A percentile compares a stretch with the other conserved stretches of the same genome.
These are phyloP conservation scores for Antechinus flavipes DNA, from an alignment of 2,113 vertebrate genomes.

Conservation along the genomic window DNA sequence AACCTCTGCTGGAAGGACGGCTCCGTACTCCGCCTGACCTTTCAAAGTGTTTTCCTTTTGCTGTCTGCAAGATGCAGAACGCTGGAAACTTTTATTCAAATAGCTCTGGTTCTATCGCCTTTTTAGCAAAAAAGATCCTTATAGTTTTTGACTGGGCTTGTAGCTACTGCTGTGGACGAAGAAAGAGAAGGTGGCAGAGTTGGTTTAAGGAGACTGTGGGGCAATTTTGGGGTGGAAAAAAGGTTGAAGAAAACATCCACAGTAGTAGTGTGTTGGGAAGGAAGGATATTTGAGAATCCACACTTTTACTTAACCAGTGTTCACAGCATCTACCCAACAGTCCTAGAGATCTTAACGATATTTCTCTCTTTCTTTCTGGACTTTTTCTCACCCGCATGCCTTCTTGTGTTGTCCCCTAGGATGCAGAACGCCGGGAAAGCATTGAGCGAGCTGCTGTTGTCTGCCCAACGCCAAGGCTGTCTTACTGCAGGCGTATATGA, in stretches of 20 bases:
- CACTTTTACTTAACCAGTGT: neutral
- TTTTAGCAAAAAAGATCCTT: neutral
- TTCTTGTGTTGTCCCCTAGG: slow-evolving; percentile 75
- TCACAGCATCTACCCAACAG: neutral
- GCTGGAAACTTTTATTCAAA: neutral
- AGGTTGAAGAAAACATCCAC: neutral
- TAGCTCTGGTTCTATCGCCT: neutral
- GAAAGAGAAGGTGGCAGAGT: neutral
- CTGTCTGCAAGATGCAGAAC: neutral
- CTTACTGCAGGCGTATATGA: slow-evolving; percentile 98
- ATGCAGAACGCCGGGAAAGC: slow-evolving; percentile 94
- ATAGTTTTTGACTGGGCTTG: neutral
- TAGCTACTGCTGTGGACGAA: neutral
- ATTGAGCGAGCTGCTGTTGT: slow-evolving; percentile 92
- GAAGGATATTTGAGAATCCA: neutral
- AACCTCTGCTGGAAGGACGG: neutral
- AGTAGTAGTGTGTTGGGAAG: neutral
- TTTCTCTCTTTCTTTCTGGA: neutral
- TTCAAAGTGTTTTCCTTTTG: neutral
- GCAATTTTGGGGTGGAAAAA: neutral
- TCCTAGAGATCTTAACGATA: neutral
- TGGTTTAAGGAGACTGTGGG: neutral
- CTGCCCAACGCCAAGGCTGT: slow-evolving; percentile 94
- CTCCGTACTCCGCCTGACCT: neutral
- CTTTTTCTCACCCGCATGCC: slow-evolving; percentile 17